phyloP scores from a whole-genome alignment of 2,797 vertebrate species.

The Lepus oiostolus region DNA sequence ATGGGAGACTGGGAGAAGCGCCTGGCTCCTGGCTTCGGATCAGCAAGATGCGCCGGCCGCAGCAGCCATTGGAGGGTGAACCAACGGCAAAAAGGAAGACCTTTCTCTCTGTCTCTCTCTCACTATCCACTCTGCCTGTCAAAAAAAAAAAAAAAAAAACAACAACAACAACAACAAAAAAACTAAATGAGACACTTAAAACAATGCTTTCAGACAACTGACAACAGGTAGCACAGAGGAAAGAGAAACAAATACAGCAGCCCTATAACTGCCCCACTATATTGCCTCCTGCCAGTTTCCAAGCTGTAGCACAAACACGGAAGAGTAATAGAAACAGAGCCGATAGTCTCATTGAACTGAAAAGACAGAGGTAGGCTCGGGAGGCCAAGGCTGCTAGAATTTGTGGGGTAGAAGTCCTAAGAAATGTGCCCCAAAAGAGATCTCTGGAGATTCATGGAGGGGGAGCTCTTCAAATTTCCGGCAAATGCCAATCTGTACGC shows the following conservation, averaged over 20 bases:
- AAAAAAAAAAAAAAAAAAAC: too few relatives aligned
- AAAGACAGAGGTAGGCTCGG: not conserved
- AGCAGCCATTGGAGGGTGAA: too few relatives aligned
- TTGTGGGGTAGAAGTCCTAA: not conserved
- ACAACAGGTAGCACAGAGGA: not conserved
- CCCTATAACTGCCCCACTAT: not conserved
- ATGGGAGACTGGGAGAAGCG: too few relatives aligned
- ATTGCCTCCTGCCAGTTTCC: not conserved
- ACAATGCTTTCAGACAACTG: not conserved
- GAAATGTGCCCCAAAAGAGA: not conserved
- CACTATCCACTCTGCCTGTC: too few relatives aligned
- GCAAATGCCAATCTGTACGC: not conserved
- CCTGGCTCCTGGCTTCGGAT: too few relatives aligned
- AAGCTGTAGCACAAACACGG: not conserved
- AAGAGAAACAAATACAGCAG: not conserved
- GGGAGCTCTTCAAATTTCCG: not conserved
- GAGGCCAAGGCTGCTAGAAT: not conserved
- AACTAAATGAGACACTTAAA: not conserved
- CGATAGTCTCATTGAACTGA: not conserved
- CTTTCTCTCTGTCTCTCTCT: too few relatives aligned
- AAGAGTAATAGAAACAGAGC: not conserved
- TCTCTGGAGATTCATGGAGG: not conserved
- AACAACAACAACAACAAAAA: not conserved
- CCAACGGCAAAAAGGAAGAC: too few relatives aligned
- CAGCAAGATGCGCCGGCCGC: too few relatives aligned